These are phyloP conservation scores for Brachypalpus laphriformis DNA, from an alignment of 2,888 invertebrate genomes.

Conservation along the genomic window DNA sequence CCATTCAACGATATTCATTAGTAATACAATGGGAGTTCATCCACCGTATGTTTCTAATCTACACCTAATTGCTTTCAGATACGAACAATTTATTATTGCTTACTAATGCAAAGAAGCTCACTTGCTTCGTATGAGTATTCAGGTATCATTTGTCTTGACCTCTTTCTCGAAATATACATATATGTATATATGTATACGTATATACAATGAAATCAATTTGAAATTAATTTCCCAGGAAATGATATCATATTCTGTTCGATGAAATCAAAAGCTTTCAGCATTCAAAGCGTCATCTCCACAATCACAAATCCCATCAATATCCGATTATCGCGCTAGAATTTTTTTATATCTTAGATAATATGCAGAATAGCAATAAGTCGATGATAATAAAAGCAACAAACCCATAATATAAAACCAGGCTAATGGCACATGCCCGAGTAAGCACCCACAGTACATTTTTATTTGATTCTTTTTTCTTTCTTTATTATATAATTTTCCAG, in stretches of 20 bases:
- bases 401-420: conserved; percentile 1
- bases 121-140: too few species aligned
- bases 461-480: conserved; percentile 34
- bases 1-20: neutral
- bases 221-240: neutral
- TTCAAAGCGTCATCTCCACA: conserved; percentile 1
- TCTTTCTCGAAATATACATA: neutral
- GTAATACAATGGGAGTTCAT: neutral
- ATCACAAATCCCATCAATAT: conserved; percentile 40
- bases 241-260: neutral
- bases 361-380: conserved; percentile 6
- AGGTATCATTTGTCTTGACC: neutral
- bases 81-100: neutral
- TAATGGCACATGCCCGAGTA: conserved; percentile 50
- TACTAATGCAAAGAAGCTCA: too few species aligned
- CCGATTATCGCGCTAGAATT: conserved; percentile 6
- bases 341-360: neutral
- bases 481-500: neutral
- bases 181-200: too few species aligned
- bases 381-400: conserved; percentile 14
- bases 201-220: neutral
- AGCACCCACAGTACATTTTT: conserved; percentile 34
- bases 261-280: neutral
- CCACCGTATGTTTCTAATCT: neutral
- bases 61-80: neutral